Evolutionary conservation across 2,888 invertebrate species (phyloP), one percentile per base, ranked within the genome.

Genomic region (Ellobium chinense): DNA sequence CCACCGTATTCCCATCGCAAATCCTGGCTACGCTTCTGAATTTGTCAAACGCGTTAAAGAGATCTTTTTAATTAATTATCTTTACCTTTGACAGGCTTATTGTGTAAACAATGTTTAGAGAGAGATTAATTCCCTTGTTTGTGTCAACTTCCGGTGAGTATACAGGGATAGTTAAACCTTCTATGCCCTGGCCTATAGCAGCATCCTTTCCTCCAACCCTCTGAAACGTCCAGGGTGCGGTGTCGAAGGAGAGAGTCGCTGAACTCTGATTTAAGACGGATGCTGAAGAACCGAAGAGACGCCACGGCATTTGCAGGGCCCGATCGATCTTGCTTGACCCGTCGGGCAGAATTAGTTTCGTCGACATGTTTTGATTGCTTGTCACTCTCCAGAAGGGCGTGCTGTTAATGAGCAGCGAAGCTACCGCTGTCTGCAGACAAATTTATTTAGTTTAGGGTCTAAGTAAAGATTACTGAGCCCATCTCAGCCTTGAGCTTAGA

Each of bases 331-430:
- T 31, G 36, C 56, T 72, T 54, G 34, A 54, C 72, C 72, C 24
- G 56, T 36, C 72, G 72, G 72, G 72, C 72, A 72, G 72, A 72
- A 72, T 72, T 72, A 72, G 60, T 72, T 72, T 72, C 72, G 58
- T 72, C 72, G 72, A 36, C 72, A 60, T 72, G 72, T 72, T 72
- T 72, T 72, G 58, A 72, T 72, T 58, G 72, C 72, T 72, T 72
- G 72, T 72, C 72, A 72, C 72, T 70, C 34, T 70, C 56, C n/a
- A 21, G 56, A 70, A 56, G 56, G 72, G 58, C 60, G 72, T 60
- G 58, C 36, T n/a, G 31, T 39, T 63, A 74, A 63, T 46, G 74
- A 60, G 29, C 63, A 62, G 63, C 62, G n/a, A 74, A 63, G 74
- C 63, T 74, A 63, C 39, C 34, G 39, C n/a, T 39, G 7, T 63